A percentile compares a stretch with the other conserved stretches of the same genome.
Conservation (phyloP, 2,888 invertebrate genomes). For the Parnassius glacialis region DNA sequence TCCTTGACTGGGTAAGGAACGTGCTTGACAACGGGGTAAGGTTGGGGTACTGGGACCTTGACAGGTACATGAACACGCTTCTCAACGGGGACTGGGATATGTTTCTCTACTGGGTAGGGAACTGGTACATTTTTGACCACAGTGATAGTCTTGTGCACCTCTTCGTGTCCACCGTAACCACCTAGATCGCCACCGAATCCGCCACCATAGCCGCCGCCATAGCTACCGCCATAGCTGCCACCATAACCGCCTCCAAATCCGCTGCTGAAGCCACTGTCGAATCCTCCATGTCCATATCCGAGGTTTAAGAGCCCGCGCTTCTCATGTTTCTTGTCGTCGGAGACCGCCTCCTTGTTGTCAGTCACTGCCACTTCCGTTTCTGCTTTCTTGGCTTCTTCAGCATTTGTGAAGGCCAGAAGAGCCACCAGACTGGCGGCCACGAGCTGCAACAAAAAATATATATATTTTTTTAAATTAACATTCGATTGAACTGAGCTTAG, state of each 20-base stretch:
- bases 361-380: conserved; percentile 80
- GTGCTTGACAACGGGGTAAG: conserved; percentile 84
- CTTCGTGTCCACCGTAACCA: conserved; percentile 69
- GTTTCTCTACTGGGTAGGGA: conserved; percentile 87
- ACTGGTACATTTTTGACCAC: conserved; percentile 87
- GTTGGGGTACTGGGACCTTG: conserved; percentile 84
- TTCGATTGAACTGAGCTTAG: too few species aligned
- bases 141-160: conserved; percentile 84
- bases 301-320: conserved; percentile 85
- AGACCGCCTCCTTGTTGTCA: conserved; percentile 76
- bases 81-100: conserved; percentile 84
- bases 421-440: conserved; percentile 83
- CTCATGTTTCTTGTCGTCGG: conserved; percentile 85
- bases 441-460: conserved; percentile 57
- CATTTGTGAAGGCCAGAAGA: conserved; percentile 80
- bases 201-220: conserved; percentile 45
- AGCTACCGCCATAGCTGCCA: conserved; percentile 53
- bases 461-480: too few species aligned
- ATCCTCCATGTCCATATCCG: conserved; percentile 65
- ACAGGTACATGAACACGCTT: conserved; percentile 82
- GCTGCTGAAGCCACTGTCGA: conserved; percentile 43
- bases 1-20: conserved; percentile 85
- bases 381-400: conserved; percentile 81
- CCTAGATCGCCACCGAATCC: conserved; percentile 32
- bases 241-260: conserved; percentile 48